Evolutionary conservation across 2,113 vertebrate species (phyloP).

Genomic region (Tympanuchus pallidicinctus): DNA sequence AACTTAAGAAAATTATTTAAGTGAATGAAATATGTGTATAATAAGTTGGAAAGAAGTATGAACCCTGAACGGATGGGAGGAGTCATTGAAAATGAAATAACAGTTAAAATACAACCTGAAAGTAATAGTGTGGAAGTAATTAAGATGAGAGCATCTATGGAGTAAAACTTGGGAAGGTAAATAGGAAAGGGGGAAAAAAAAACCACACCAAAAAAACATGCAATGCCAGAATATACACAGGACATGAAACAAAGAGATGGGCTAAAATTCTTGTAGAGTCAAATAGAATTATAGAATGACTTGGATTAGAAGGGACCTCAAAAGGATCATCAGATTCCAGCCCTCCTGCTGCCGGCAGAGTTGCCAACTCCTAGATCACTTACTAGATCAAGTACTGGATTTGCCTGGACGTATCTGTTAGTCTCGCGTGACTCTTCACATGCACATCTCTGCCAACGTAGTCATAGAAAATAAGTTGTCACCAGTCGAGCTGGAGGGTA

Average conservation of each 20-base stretch:
- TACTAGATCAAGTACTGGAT: no score
- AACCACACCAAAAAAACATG: neutral
- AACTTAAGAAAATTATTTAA: slow-evolving; percentile 18
- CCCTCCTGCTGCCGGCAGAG: no score
- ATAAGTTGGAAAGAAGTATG: neutral
- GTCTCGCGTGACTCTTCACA: neutral
- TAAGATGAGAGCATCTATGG: neutral
- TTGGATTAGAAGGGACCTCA: no score
- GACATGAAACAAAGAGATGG: neutral
- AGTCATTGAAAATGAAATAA: neutral
- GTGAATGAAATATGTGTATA: neutral
- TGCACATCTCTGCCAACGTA: neutral
- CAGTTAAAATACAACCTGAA: neutral
- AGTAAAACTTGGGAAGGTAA: neutral
- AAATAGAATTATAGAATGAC: no score
- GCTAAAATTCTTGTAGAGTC: neutral
- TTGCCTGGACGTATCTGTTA: neutral
- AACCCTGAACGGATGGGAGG: neutral
- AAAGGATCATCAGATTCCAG: no score
- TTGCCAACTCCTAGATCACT: no score
- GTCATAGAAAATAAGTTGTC: neutral
- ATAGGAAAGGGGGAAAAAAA: neutral
- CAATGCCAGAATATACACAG: neutral
- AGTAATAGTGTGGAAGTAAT: neutral
- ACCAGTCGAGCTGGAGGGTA: neutral